phyloP scores from a whole-genome alignment of 2,797 vertebrate genomes.

The Crocodylus rhombifer region DNA sequence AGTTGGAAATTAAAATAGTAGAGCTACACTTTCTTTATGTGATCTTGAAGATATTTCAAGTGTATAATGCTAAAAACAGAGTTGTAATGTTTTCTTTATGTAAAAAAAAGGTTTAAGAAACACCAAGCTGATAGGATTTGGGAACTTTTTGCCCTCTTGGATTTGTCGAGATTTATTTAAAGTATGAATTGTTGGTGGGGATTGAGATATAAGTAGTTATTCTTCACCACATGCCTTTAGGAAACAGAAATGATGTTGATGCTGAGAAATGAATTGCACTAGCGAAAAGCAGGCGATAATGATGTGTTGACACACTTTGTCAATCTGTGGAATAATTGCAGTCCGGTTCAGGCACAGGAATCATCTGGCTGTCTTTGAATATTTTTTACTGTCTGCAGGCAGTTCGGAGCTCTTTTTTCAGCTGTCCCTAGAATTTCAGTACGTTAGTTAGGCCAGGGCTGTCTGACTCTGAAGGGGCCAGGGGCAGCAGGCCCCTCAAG shows the following conservation, averaged over 20 bases:
- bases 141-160: conserved; percentile 4
- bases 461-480: no score
- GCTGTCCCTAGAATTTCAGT: neutral
- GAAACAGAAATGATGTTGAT: neutral
- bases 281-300: neutral
- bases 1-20: conserved; percentile 49
- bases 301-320: neutral
- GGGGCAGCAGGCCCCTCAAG: no score
- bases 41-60: conserved; percentile 35
- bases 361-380: fast-evolving
- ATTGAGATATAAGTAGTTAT: conserved; percentile 20
- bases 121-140: conserved; percentile 55
- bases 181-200: neutral
- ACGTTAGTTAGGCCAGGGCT: no score
- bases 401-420: fast-evolving
- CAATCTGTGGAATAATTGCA: neutral
- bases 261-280: neutral
- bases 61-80: conserved; percentile 40
- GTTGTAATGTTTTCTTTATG: conserved; percentile 30
- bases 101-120: conserved; percentile 42
- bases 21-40: conserved; percentile 31
- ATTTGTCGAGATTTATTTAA: conserved; percentile 52
- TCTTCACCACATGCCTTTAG: neutral
- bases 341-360: neutral
- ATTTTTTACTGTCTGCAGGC: neutral